Evolutionary conservation across 1,140 invertebrate genomes (phyloP).

Genomic region (Orussus abietinus): DNA sequence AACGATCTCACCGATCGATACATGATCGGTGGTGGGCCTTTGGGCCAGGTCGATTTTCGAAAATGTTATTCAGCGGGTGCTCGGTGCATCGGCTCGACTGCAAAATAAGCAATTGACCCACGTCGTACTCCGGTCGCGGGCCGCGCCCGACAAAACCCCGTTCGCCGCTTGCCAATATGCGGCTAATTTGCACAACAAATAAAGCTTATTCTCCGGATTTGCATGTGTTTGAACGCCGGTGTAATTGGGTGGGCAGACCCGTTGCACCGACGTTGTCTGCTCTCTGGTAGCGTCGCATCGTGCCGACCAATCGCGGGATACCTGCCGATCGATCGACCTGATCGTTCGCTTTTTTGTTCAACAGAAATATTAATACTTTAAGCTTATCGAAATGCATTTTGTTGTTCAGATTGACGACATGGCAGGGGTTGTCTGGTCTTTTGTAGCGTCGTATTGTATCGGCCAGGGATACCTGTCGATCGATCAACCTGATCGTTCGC

Average conservation of each 20-base stretch:
- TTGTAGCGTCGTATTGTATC: no score
- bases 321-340: no score
- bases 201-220: slow-evolving; percentile 55
- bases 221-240: slow-evolving; percentile 56
- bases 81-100: slow-evolving; percentile 32
- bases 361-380: no score
- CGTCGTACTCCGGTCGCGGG: slow-evolving; percentile 21
- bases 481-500: no score
- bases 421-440: no score
- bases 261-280: slow-evolving; percentile 29
- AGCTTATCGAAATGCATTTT: no score
- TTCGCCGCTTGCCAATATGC: slow-evolving; percentile 48
- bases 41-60: no score
- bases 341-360: no score
- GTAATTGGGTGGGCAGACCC: slow-evolving; percentile 54
- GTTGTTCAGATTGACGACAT: no score
- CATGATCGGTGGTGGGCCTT: no score
- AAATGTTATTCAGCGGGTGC: slow-evolving; percentile 34
- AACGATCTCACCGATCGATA: no score
- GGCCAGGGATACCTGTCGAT: no score
- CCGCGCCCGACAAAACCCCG: slow-evolving; percentile 37
- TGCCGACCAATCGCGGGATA: not conserved
- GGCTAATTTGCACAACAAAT: slow-evolving; percentile 56
- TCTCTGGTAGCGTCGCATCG: not conserved
- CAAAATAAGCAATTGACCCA: slow-evolving; percentile 50